Evolutionary conservation across 92 coral and sea anemone genomes (phyloP).

Genomic region (Anthopleura xanthogrammica): DNA sequence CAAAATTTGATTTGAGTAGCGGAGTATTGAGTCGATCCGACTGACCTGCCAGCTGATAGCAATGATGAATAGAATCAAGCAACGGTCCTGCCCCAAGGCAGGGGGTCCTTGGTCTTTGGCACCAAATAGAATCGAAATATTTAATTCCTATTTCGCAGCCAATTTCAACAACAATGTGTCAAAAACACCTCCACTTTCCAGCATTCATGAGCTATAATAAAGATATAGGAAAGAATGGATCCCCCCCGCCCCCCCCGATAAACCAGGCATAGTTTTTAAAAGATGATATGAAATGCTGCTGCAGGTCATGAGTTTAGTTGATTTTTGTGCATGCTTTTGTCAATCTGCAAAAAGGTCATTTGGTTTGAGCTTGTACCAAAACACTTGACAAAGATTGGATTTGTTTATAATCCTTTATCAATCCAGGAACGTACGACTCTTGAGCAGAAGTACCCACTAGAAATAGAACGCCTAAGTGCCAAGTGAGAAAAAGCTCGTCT

Average conservation of each 20-base stretch:
- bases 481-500: background rate
- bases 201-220: too few species aligned
- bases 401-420: background rate
- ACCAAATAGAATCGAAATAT: background rate
- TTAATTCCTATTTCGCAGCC: background rate
- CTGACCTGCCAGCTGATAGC: constrained; percentile 8
- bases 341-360: background rate
- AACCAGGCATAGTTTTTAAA: too few species aligned
- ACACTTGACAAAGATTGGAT: background rate
- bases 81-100: constrained; percentile 6
- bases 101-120: background rate
- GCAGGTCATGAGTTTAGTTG: background rate
- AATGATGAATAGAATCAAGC: constrained; percentile 26
- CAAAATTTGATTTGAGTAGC: background rate
- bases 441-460: background rate
- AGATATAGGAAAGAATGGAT: background rate
- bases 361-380: background rate
- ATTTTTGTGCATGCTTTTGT: background rate
- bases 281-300: background rate
- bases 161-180: too few species aligned
- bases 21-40: background rate
- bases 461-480: constrained; percentile 1
- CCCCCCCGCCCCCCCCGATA: too few species aligned
- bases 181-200: too few species aligned
- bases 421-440: background rate